Conservation (phyloP, 2,888 invertebrate genomes). For the Argyresthia albistria region DNA sequence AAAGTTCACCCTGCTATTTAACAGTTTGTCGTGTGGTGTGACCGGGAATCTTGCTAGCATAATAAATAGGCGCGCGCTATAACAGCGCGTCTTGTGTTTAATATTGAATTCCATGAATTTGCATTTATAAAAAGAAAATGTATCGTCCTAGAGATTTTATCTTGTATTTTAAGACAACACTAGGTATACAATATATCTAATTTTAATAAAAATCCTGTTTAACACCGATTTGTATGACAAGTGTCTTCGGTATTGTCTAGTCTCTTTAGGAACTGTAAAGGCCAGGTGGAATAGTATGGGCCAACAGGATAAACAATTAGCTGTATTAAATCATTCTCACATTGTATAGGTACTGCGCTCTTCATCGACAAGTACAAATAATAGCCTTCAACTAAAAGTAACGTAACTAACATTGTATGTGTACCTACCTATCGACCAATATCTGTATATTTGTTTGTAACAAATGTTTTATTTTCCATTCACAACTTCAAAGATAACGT, state of each 20-base stretch:
- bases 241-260: slow-evolving; percentile 62
- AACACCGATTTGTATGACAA: slow-evolving; percentile 46
- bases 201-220: slow-evolving; percentile 17
- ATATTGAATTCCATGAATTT: slow-evolving; percentile 72
- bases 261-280: slow-evolving; percentile 39
- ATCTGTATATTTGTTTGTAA: no score
- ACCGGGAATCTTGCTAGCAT: slow-evolving; percentile 58
- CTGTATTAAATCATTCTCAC: slow-evolving; percentile 17
- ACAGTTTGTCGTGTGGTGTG: slow-evolving; percentile 26
- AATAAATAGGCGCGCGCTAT: slow-evolving; percentile 35
- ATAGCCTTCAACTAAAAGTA: slow-evolving; percentile 43
- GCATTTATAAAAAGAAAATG: slow-evolving; percentile 68
- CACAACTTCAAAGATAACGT: no score
- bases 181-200: slow-evolving; percentile 42
- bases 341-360: background rate
- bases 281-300: slow-evolving; percentile 25
- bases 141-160: slow-evolving; percentile 70
- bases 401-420: slow-evolving; percentile 27
- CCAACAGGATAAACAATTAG: slow-evolving; percentile 25
- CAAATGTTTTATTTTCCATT: no score
- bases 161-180: slow-evolving; percentile 60
- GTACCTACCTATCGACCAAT: background rate
- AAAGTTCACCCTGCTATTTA: background rate
- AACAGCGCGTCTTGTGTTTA: slow-evolving; percentile 41
- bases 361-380: slow-evolving; percentile 59